Percentiles rank a stretch among this genome's conserved stretches.
These are phyloP conservation scores for Cariama cristata DNA, from an alignment of 2,113 vertebrate species.

Conservation along the genomic window DNA sequence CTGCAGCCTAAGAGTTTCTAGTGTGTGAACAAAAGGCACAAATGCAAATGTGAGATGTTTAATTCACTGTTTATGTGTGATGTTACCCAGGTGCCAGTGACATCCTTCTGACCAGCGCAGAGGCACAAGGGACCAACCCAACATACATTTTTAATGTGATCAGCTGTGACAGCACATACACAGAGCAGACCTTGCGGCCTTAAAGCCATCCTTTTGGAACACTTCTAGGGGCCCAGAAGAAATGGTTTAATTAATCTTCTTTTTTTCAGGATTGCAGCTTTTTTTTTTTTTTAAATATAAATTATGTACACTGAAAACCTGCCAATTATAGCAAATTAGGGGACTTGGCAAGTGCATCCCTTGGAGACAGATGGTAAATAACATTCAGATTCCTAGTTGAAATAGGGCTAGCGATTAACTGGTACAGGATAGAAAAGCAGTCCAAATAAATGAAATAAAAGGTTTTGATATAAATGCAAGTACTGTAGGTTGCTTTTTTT, in stretches of 20 bases:
- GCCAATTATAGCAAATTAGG: conserved; percentile 86
- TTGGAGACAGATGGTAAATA: conserved; percentile 86
- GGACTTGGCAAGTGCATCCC: conserved; percentile 81
- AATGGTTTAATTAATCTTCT: conserved; percentile 83
- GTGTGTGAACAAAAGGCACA: conserved; percentile 77
- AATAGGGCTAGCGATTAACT: conserved; percentile 80
- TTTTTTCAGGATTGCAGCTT: conserved; percentile 75
- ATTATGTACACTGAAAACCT: conserved; percentile 86
- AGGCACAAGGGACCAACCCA: conserved; percentile 76
- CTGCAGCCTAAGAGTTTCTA: conserved; percentile 68
- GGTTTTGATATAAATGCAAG: conserved; percentile 63
- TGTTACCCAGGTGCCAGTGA: conserved; percentile 81
- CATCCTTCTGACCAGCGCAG: conserved; percentile 76
- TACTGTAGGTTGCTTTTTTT: conserved; percentile 32
- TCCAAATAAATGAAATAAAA: conserved; percentile 79
- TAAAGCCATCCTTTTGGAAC: conserved; percentile 78
- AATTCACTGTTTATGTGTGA: conserved; percentile 80
- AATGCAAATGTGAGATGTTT: conserved; percentile 80
- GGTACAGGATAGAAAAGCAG: conserved; percentile 73
- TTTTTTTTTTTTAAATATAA: conserved; percentile 71
- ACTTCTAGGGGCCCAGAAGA: conserved; percentile 78
- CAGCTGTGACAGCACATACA: conserved; percentile 80
- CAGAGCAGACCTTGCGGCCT: conserved; percentile 76
- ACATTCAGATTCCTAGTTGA: conserved; percentile 83
- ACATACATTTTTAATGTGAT: conserved; percentile 85